Evolutionary conservation across 2,113 vertebrate genomes (phyloP), one percentile per base, ranked within the genome.

Genomic region (Pelobates fuscus): DNA sequence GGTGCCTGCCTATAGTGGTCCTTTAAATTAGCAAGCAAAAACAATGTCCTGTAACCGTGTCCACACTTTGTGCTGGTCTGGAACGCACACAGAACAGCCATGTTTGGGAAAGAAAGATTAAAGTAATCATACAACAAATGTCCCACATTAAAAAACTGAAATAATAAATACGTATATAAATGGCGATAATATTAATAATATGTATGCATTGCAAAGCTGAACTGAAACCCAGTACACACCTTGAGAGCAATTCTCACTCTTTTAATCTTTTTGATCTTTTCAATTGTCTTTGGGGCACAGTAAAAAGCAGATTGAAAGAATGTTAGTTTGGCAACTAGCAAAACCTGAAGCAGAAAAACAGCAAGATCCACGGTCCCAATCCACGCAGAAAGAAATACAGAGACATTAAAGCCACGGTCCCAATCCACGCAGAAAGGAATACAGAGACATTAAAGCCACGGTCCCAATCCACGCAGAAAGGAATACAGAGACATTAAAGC

Each of bases 201-300:
- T n/a, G n/a, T n/a, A n/a, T 84, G 90, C 83, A 84, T 84, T 89
- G 84, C 90, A 91, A 91, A 86, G 89, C 89, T 86, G 88, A 93
- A 90, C 92, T 85, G 82, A 91, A 92, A 88, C 94, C 88, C 92
- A 93, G 97, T 99, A 99, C 97, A 95, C 97, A 99, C 97, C 97
- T 99, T 98, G 78, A 99, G 90, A 81, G 97, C 97, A 96, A 98
- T 96, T 96, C 95, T 98, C 94, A 98, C 94, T 93, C 97, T 96
- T 94, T 95, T 99, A 93, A 99, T 96, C 95, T 98, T 98, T 99
- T 98, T 99, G 95, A 99, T 94, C 94, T 95, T 98, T 96, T 97
- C 96, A 96, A 98, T 89, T 96, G 97, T 97, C 97, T 98, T 97
- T 98, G 94, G 32, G 88, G 91, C 91, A 91, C 91, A 80, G 92